phyloP scores from a whole-genome alignment of 2,888 invertebrate species.

The Athetis lepigone region DNA sequence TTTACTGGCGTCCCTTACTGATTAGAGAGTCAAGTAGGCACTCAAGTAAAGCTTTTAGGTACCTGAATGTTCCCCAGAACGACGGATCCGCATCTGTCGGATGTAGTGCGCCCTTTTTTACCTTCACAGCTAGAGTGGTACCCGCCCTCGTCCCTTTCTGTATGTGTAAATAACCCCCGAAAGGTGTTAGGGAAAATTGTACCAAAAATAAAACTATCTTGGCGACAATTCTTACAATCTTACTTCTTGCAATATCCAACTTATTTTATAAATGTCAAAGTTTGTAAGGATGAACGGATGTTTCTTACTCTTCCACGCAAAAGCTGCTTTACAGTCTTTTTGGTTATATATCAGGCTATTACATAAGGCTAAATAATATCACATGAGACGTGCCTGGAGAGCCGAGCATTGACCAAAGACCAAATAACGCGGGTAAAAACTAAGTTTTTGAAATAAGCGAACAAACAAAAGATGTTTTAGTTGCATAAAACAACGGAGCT shows the following conservation, averaged over 20 bases:
- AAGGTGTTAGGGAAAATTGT: neutral
- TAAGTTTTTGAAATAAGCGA: neutral
- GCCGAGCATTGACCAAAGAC: too few relatives aligned
- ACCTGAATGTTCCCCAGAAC: slow-evolving; percentile 4
- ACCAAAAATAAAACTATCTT: slow-evolving; percentile 4
- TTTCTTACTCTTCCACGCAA: too few relatives aligned
- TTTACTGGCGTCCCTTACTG: slow-evolving; percentile 22
- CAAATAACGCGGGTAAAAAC: too few relatives aligned
- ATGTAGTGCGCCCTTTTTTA: slow-evolving; percentile 35
- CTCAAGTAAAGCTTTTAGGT: slow-evolving; percentile 5
- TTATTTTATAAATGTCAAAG: too few relatives aligned
- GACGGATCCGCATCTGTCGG: neutral
- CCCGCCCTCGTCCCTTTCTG: neutral
- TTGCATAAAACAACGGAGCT: neutral
- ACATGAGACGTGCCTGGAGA: too few relatives aligned
- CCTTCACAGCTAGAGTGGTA: slow-evolving; percentile 1
- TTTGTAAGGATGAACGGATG: too few relatives aligned
- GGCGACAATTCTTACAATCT: neutral
- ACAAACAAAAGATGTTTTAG: neutral
- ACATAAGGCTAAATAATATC: too few relatives aligned
- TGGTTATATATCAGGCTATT: too few relatives aligned
- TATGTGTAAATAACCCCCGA: slow-evolving; percentile 1
- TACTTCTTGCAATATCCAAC: too few relatives aligned
- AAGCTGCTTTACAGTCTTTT: too few relatives aligned
- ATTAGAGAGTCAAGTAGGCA: slow-evolving; percentile 31